Percentiles rank a stretch among this genome's conserved stretches.
Conservation (phyloP, 2,888 invertebrate species). For the Megalurothrips usitatus region DNA sequence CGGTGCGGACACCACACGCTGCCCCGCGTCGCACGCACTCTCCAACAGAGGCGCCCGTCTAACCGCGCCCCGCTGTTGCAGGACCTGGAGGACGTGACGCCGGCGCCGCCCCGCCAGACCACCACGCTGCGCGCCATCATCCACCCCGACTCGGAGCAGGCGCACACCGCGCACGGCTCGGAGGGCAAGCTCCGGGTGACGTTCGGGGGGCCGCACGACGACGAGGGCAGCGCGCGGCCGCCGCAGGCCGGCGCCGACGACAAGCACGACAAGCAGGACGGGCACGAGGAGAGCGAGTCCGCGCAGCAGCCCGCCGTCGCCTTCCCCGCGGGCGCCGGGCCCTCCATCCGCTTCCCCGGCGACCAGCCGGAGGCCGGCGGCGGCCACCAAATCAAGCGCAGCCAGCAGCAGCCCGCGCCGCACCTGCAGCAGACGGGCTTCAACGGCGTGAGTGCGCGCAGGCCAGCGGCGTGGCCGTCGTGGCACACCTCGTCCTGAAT, state of each 20-base stretch:
- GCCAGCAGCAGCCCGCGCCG: conserved; percentile 17
- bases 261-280: conserved; percentile 30
- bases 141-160: conserved; percentile 78
- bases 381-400: conserved; percentile 33
- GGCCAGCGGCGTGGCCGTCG: neutral
- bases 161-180: conserved; percentile 51
- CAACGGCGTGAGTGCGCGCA: neutral
- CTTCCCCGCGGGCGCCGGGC: conserved; percentile 44
- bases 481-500: no score
- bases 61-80: conserved; percentile 32
- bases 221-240: conserved; percentile 37
- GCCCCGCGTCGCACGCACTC: neutral
- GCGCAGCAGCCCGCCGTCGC: conserved; percentile 61
- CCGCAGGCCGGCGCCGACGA: conserved; percentile 31
- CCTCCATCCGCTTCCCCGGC: conserved; percentile 6
- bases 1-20: neutral
- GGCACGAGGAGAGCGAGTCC: conserved; percentile 49
- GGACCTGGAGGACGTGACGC: conserved; percentile 41
- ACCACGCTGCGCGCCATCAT: conserved; percentile 81
- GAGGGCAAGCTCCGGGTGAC: conserved; percentile 49
- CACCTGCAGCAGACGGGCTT: conserved; percentile 21
- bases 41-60: no score
- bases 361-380: conserved; percentile 29
- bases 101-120: conserved; percentile 55
- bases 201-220: conserved; percentile 60